These are phyloP conservation scores for Rhinogobius similis DNA, from an alignment of 2,113 vertebrate species.

Conservation along the genomic window DNA sequence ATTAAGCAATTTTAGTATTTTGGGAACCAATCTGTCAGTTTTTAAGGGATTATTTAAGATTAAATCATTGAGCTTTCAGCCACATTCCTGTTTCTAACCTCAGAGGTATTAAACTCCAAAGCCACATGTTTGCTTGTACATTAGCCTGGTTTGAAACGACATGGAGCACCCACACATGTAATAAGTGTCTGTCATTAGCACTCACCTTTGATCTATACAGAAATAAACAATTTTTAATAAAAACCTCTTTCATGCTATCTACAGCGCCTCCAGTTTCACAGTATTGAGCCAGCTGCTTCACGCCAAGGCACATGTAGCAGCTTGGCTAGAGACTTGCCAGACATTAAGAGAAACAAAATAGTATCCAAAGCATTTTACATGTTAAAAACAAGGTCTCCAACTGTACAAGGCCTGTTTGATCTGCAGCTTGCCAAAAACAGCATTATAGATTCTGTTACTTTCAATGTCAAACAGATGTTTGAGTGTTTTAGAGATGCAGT, in stretches of 20 bases:
- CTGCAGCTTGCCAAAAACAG: slow-evolving; percentile 68
- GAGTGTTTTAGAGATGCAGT: slow-evolving; percentile 56
- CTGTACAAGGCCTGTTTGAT: slow-evolving; percentile 76
- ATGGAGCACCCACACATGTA: slow-evolving; percentile 49
- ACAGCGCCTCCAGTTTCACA: slow-evolving; percentile 83
- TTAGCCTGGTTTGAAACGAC: slow-evolving; percentile 54
- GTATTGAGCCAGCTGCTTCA: slow-evolving; percentile 74
- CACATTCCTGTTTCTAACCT: slow-evolving; percentile 46
- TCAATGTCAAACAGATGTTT: slow-evolving; percentile 58
- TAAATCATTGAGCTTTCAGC: slow-evolving; percentile 16
- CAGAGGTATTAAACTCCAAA: slow-evolving; percentile 20
- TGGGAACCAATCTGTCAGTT: background rate
- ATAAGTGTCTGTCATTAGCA: slow-evolving; percentile 64
- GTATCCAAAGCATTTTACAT: slow-evolving; percentile 72
- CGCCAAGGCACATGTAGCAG: slow-evolving; percentile 58
- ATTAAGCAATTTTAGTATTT: background rate
- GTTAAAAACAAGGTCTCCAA: slow-evolving; percentile 74
- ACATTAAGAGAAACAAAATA: slow-evolving; percentile 48
- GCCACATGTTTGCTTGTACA: slow-evolving; percentile 17
- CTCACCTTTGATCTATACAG: slow-evolving; percentile 74
- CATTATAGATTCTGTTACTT: slow-evolving; percentile 58
- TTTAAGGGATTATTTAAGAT: background rate
- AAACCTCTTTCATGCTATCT: slow-evolving; percentile 75
- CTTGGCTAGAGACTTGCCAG: slow-evolving; percentile 67
- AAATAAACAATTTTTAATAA: slow-evolving; percentile 75